Conservation (phyloP, 2,797 vertebrate species). For the Momotus momota region DNA sequence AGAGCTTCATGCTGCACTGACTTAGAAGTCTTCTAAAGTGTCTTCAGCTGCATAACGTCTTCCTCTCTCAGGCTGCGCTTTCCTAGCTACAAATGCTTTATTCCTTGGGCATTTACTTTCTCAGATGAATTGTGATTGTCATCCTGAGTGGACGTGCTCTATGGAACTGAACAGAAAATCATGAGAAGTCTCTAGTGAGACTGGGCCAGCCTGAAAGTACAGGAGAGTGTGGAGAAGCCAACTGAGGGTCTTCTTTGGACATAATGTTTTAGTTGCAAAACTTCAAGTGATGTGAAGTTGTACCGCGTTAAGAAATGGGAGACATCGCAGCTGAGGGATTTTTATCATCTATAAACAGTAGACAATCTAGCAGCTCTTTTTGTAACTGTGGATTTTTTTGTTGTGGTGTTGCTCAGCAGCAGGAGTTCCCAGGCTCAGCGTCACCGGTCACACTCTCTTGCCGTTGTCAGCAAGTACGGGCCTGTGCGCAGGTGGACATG, state of each 20-base stretch:
- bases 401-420: background rate
- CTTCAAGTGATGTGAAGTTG: fast-evolving
- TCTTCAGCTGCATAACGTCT: background rate
- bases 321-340: background rate
- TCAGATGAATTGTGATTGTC: background rate
- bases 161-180: background rate
- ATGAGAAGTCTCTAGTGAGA: background rate
- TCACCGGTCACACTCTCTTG: background rate
- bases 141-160: background rate
- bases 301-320: background rate
- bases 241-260: background rate
- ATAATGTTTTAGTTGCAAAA: background rate
- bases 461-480: background rate
- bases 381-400: background rate
- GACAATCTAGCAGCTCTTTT: background rate
- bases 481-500: fast-evolving
- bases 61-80: background rate
- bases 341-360: background rate
- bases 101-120: background rate
- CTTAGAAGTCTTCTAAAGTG: background rate
- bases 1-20: background rate
- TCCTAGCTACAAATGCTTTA: background rate
- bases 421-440: background rate
- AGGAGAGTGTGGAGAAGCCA: background rate
- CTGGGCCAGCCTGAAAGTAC: background rate